Conservation (phyloP, 2,888 invertebrate genomes). For the Drosophila hawaiiensis region DNA sequence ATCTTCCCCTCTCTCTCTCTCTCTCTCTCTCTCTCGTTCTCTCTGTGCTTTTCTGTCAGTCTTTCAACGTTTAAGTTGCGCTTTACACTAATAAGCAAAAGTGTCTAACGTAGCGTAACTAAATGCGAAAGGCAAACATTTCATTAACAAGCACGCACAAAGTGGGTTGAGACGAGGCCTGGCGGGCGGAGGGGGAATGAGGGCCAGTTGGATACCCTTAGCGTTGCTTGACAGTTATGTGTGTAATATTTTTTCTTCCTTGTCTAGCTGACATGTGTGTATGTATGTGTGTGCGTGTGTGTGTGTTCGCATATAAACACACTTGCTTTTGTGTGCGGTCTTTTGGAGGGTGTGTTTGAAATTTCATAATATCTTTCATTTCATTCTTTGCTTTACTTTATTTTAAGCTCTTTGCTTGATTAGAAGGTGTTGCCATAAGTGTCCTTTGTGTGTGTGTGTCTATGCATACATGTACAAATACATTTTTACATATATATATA, state of each 20-base stretch:
- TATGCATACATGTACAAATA: background rate
- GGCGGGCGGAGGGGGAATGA: background rate
- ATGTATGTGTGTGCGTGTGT: background rate
- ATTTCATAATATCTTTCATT: slow-evolving; percentile 80
- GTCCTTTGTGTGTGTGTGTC: slow-evolving; percentile 41
- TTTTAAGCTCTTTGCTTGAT: slow-evolving; percentile 81
- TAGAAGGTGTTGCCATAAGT: slow-evolving; percentile 81
- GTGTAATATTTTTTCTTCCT: slow-evolving; percentile 66
- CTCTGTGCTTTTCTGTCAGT: slow-evolving; percentile 11
- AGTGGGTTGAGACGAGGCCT: slow-evolving; percentile 7
- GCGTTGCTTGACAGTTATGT: slow-evolving; percentile 72
- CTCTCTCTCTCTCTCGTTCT: background rate
- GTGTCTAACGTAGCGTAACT: slow-evolving; percentile 80
- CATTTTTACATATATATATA: background rate
- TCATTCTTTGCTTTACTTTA: slow-evolving; percentile 80
- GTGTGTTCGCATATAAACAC: slow-evolving; percentile 24
- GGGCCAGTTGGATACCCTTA: slow-evolving; percentile 24
- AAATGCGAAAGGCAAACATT: slow-evolving; percentile 81
- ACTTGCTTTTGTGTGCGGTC: slow-evolving; percentile 16
- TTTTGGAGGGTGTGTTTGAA: slow-evolving; percentile 71
- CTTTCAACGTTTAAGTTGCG: slow-evolving; percentile 69
- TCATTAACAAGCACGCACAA: slow-evolving; percentile 79
- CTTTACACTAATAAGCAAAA: slow-evolving; percentile 81
- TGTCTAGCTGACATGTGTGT: slow-evolving; percentile 34
- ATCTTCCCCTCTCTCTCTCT: background rate